A percentile compares a stretch with the other conserved stretches of the same genome.
Conservation (phyloP, 2,888 invertebrate genomes). For the Anagyrus pseudococci region DNA sequence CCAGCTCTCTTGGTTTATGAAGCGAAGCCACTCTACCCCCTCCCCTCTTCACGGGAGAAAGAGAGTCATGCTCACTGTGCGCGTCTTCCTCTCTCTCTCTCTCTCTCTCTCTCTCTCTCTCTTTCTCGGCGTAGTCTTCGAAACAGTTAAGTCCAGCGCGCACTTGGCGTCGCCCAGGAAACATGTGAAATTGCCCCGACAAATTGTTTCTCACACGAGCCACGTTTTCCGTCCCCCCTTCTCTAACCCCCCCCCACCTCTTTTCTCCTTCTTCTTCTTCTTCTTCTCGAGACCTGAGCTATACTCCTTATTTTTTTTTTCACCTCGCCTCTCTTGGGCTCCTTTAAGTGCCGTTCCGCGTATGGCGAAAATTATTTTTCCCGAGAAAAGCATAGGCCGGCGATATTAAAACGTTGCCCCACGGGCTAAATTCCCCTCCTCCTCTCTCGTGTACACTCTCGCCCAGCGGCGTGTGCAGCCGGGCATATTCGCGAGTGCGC, state of each 20-base stretch:
- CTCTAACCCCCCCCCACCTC: too few relatives aligned
- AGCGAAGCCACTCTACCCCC: too few relatives aligned
- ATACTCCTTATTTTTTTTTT: conserved; percentile 38
- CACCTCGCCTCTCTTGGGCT: conserved; percentile 5
- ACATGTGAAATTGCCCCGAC: conserved; percentile 39
- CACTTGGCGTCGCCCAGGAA: conserved; percentile 34
- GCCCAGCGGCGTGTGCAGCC: too few relatives aligned
- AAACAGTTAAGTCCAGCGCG: conserved; percentile 31
- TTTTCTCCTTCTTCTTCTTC: background rate
- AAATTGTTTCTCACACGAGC: conserved; percentile 31
- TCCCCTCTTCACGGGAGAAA: too few relatives aligned
- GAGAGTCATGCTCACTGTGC: background rate
- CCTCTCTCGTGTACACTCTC: too few relatives aligned
- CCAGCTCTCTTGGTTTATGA: too few relatives aligned
- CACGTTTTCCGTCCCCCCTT: too few relatives aligned
- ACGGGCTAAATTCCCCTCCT: too few relatives aligned
- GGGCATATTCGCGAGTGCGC: too few relatives aligned
- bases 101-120: conserved; percentile 14
- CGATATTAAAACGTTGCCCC: too few relatives aligned
- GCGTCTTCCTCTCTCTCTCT: background rate
- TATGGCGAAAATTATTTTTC: conserved; percentile 34
- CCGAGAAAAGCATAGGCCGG: conserved; percentile 35
- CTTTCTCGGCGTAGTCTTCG: conserved; percentile 12
- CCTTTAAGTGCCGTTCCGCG: conserved; percentile 30
- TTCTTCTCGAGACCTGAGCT: conserved; percentile 7